A percentile compares a stretch with the other conserved stretches of the same genome.
These are phyloP conservation scores for Oxyura jamaicensis DNA, from an alignment of 2,113 vertebrate species.

Conservation along the genomic window DNA sequence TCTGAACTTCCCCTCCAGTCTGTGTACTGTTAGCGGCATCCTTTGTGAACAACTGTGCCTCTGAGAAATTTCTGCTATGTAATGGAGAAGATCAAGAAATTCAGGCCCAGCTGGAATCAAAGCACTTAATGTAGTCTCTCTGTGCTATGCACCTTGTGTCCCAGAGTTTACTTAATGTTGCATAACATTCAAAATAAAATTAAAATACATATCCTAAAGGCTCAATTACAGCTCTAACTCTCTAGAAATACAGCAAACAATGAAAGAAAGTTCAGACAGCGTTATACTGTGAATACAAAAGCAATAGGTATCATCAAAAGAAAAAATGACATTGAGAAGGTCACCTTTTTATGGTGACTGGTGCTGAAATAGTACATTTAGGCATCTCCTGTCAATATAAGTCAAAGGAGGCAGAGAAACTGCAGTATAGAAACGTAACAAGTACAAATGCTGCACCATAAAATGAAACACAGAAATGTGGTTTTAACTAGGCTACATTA, in stretches of 20 bases:
- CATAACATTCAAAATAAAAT: background rate
- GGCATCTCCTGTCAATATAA: background rate
- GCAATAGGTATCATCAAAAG: background rate
- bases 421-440: background rate
- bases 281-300: background rate
- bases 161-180: background rate
- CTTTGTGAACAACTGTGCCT: background rate
- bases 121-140: background rate
- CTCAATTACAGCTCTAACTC: background rate
- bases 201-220: background rate
- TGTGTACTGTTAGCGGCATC: background rate
- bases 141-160: background rate
- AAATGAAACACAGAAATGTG: background rate
- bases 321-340: background rate
- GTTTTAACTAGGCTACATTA: background rate
- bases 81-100: background rate
- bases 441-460: background rate
- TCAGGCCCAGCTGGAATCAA: background rate
- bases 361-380: background rate
- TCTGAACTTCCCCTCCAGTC: background rate
- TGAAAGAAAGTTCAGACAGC: background rate
- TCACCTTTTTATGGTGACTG: background rate
- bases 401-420: background rate
- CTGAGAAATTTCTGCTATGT: background rate
- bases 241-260: constrained; percentile 2